Percentiles rank a stretch among this genome's conserved stretches.
Evolutionary conservation across 2,113 vertebrate species (phyloP).

Genomic region (Tiliqua scincoides): DNA sequence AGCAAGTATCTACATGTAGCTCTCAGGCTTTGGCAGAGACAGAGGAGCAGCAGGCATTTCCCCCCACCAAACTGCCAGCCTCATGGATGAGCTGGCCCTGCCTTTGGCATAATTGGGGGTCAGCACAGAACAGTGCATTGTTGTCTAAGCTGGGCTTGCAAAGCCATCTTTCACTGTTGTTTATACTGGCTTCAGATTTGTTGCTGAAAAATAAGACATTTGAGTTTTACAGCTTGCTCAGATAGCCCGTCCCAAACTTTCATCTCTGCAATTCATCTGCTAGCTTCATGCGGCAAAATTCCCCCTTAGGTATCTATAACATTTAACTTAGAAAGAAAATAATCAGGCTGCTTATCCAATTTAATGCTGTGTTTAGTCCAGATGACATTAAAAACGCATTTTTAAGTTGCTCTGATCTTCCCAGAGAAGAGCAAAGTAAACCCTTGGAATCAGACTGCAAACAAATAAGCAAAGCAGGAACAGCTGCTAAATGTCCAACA

Average conservation of each 20-base stretch:
- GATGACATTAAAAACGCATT: constrained; percentile 69
- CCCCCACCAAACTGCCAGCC: too few relatives aligned
- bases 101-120: not conserved
- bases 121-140: constrained; percentile 24
- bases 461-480: constrained; percentile 73
- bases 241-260: constrained; percentile 29
- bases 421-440: constrained; percentile 69
- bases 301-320: constrained; percentile 46
- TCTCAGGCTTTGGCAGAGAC: too few relatives aligned
- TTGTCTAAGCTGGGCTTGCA: constrained; percentile 38
- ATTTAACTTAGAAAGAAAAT: constrained; percentile 30
- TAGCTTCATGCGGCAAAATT: constrained; percentile 48
- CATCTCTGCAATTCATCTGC: constrained; percentile 22
- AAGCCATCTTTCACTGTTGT: constrained; percentile 19
- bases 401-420: constrained; percentile 68
- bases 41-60: too few relatives aligned
- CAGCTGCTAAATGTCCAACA: constrained; percentile 75
- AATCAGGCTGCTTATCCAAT: constrained; percentile 40
- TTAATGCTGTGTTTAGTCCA: constrained; percentile 48
- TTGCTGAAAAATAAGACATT: constrained; percentile 57
- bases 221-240: constrained; percentile 35
- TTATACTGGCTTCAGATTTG: constrained; percentile 40
- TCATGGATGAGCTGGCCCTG: not conserved
- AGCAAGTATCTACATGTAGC: too few relatives aligned
- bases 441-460: constrained; percentile 63